A percentile compares a stretch with the other conserved stretches of the same genome.
Evolutionary conservation across 2,888 invertebrate genomes (phyloP).

Genomic region (Tetramorium bicarinatum): DNA sequence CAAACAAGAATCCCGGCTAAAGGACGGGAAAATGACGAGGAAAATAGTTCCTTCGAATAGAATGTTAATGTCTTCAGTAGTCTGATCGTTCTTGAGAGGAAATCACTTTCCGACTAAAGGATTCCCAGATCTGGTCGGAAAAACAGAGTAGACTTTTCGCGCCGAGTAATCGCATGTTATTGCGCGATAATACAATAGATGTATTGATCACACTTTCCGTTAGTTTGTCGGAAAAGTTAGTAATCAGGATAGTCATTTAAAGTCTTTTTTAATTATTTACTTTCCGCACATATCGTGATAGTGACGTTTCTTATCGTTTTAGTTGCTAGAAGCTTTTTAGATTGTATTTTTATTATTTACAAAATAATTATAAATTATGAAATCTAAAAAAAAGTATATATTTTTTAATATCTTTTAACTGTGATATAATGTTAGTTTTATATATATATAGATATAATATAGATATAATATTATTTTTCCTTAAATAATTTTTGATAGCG

Average conservation of each 20-base stretch:
- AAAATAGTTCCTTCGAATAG: constrained; percentile 72
- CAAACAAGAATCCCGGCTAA: constrained; percentile 63
- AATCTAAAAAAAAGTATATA: neutral
- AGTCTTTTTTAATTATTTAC: neutral
- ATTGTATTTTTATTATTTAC: neutral
- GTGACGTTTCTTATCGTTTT: neutral
- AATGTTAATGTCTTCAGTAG: constrained; percentile 72
- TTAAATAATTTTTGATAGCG: neutral
- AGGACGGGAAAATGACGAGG: constrained; percentile 71
- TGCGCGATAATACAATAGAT: constrained; percentile 25
- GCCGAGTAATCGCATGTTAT: constrained; percentile 28
- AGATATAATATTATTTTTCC: neutral
- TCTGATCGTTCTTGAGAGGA: constrained; percentile 46
- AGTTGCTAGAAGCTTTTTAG: neutral
- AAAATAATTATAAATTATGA: neutral
- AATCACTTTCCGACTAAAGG: constrained; percentile 69
- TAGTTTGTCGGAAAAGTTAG: neutral
- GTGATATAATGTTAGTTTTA: no score
- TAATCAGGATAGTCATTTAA: neutral
- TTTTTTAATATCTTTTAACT: neutral
- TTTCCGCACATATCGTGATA: no score
- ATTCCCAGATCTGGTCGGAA: constrained; percentile 66
- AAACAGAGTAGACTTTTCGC: constrained; percentile 10
- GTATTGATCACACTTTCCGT: constrained; percentile 9
- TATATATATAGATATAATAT: no score